Conservation (phyloP, 2,888 invertebrate genomes). For the Brassicogethes aeneus region DNA sequence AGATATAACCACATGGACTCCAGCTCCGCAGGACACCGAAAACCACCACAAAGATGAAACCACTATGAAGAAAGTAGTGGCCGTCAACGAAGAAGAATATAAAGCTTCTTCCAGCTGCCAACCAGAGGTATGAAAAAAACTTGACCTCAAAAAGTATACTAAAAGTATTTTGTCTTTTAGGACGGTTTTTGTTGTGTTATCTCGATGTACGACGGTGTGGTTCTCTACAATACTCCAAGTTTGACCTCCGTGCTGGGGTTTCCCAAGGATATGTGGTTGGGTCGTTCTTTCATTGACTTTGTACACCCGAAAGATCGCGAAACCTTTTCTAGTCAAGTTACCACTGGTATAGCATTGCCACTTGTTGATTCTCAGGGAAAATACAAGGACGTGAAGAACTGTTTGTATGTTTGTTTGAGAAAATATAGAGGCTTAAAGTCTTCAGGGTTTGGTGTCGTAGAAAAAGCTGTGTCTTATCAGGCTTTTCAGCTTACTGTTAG, state of each 20-base stretch:
- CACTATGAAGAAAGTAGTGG: conserved; percentile 12
- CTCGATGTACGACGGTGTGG: conserved; percentile 75
- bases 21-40: conserved; percentile 3
- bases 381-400: conserved; percentile 39
- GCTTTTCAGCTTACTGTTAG: conserved; percentile 66
- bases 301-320: conserved; percentile 68
- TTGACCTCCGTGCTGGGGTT: conserved; percentile 64
- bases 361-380: conserved; percentile 43
- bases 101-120: conserved; percentile 14
- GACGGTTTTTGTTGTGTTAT: conserved; percentile 72
- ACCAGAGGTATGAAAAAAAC: conserved; percentile 24
- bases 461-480: conserved; percentile 51
- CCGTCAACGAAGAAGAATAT: conserved; percentile 16
- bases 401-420: conserved; percentile 56
- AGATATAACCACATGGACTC: conserved; percentile 14
- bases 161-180: conserved; percentile 38
- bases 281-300: conserved; percentile 79
- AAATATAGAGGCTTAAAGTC: conserved; percentile 54
- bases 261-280: conserved; percentile 77
- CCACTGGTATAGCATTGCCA: conserved; percentile 54
- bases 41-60: conserved; percentile 5
- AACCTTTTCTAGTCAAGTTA: conserved; percentile 69
- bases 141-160: background rate
- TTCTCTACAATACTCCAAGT: conserved; percentile 64
- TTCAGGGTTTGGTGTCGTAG: conserved; percentile 53